Conservation (phyloP, 2,888 invertebrate genomes). For the Odontothrips loti region DNA sequence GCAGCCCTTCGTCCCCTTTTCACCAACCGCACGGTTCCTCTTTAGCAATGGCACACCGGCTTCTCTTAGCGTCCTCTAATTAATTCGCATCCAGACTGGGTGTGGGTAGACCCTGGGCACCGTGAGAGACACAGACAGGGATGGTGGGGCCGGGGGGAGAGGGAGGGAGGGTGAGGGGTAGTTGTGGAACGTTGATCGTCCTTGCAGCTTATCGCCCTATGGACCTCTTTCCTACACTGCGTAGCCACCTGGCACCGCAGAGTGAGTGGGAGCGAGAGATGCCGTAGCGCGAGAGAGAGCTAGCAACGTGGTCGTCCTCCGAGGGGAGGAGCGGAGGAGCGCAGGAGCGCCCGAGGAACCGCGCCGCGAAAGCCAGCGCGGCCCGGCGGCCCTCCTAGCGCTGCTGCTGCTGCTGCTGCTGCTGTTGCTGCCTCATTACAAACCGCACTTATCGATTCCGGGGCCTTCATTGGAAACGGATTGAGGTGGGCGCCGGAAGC, state of each 20-base stretch:
- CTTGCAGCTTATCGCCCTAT: background rate
- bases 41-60: too few species aligned
- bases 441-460: slow-evolving; percentile 1
- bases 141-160: background rate
- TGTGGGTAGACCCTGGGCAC: background rate
- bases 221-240: too few species aligned
- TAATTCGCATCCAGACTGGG: background rate
- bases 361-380: background rate
- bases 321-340: too few species aligned
- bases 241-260: too few species aligned
- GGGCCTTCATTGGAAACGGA: background rate
- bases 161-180: background rate
- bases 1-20: background rate
- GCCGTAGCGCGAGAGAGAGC: too few species aligned
- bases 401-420: too few species aligned
- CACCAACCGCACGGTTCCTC: background rate
- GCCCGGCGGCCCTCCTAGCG: background rate
- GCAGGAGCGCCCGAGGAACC: too few species aligned
- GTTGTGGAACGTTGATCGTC: background rate
- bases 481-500: background rate
- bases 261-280: too few species aligned
- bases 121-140: too few species aligned
- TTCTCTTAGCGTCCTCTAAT: background rate
- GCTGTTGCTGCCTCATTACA: background rate
- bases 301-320: too few species aligned